Percentiles rank a stretch among this genome's conserved stretches.
Conservation (phyloP, 2,888 invertebrate species). For the Ophion slaviceki region DNA sequence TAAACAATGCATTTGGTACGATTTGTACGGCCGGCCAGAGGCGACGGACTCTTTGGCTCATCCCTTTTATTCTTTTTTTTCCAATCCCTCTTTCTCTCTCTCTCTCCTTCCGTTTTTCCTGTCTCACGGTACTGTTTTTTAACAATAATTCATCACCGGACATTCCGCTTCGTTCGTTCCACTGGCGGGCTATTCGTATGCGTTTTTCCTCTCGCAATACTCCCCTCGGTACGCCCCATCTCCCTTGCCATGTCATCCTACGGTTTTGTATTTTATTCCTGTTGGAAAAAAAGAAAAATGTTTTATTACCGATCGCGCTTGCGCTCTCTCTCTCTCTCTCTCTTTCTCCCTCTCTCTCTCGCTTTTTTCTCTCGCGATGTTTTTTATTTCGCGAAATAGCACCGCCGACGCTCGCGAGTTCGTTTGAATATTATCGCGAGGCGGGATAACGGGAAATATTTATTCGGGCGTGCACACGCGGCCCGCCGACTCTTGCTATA, state of each 20-base stretch:
- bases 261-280: constrained; percentile 55
- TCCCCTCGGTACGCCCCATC: not conserved
- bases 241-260: constrained; percentile 18
- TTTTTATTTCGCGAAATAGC: constrained; percentile 47
- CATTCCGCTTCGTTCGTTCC: constrained; percentile 65
- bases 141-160: constrained; percentile 70
- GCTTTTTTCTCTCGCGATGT: not conserved
- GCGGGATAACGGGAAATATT: constrained; percentile 43
- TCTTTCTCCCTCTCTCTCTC: constrained; percentile 11
- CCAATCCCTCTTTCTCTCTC: not conserved
- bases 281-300: constrained; percentile 43
- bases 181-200: constrained; percentile 30
- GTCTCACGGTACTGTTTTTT: constrained; percentile 56
- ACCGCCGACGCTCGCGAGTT: constrained; percentile 22
- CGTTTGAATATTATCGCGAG: constrained; percentile 50
- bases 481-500: not conserved
- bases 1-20: constrained; percentile 67
- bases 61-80: constrained; percentile 17
- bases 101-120: constrained; percentile 27
- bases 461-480: constrained; percentile 38
- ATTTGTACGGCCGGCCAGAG: constrained; percentile 56
- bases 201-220: constrained; percentile 36
- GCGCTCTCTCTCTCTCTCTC: constrained; percentile 11
- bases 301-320: constrained; percentile 53
- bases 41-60: constrained; percentile 51